Evolutionary conservation across 1,140 invertebrate species (phyloP).

Genomic region (Trialeurodes vaporariorum): DNA sequence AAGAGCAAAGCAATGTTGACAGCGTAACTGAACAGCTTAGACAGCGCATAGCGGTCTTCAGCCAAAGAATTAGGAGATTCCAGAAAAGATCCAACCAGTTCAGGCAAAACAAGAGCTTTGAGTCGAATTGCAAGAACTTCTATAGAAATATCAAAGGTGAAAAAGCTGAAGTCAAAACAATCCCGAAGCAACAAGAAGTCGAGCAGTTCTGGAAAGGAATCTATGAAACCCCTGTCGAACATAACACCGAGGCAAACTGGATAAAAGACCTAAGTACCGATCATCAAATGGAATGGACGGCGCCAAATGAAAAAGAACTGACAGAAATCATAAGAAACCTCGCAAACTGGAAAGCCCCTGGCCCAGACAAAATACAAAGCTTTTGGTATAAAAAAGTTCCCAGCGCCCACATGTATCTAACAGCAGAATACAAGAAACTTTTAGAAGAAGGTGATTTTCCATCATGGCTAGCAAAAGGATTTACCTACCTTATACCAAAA

Average conservation of each 20-base stretch:
- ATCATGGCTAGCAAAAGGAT: not conserved
- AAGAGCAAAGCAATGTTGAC: not conserved
- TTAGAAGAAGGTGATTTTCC: not conserved
- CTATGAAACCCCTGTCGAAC: not conserved
- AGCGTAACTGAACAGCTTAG: not conserved
- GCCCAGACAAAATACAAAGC: constrained; percentile 5
- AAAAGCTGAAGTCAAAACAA: not conserved
- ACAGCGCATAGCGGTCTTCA: not conserved
- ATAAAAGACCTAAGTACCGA: not conserved
- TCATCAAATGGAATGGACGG: not conserved
- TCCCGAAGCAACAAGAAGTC: not conserved
- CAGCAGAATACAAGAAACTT: not conserved
- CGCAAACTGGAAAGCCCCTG: constrained; percentile 7
- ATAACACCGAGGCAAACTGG: not conserved
- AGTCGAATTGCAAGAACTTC: not conserved
- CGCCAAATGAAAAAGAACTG: not conserved
- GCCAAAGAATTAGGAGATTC: not conserved
- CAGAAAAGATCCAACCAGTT: constrained; percentile 2
- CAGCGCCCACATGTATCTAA: not conserved
- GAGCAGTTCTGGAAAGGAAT: constrained; percentile 3
- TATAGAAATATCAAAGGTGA: constrained; percentile 2
- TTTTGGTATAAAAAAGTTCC: constrained; percentile 1
- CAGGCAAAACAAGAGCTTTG: not conserved
- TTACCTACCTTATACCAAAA: not conserved
- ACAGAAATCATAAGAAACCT: constrained; percentile 3